Evolutionary conservation across 92 coral and sea anemone genomes (phyloP).

Genomic region (Chrysogorgia sp.): DNA sequence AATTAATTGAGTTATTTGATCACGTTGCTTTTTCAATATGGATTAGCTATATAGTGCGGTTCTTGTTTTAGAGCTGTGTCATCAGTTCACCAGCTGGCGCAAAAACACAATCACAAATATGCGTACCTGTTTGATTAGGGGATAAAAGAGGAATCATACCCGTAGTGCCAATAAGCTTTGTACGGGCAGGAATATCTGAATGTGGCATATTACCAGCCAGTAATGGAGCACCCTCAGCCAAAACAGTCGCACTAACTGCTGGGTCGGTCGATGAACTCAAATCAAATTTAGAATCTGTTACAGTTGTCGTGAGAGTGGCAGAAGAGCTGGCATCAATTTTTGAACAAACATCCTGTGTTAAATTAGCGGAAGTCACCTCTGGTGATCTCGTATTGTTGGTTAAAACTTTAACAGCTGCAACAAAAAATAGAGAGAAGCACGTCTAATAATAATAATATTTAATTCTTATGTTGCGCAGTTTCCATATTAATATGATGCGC

Average conservation of each 20-base stretch:
- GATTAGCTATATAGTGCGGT: too few species aligned
- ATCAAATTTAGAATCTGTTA: constrained; percentile 66
- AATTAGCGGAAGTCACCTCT: neutral
- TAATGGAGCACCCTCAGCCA: constrained; percentile 25
- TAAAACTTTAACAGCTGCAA: constrained; percentile 74
- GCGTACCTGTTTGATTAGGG: constrained; percentile 32
- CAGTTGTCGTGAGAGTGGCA: constrained; percentile 49
- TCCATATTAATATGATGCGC: too few species aligned
- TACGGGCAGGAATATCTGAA: neutral
- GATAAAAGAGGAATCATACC: constrained; percentile 36
- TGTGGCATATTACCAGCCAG: constrained; percentile 3
- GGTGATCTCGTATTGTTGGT: constrained; percentile 62
- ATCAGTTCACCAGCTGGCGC: neutral
- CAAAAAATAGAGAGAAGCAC: neutral
- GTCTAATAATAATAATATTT: neutral
- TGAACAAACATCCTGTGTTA: constrained; percentile 27
- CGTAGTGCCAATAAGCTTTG: constrained; percentile 1
- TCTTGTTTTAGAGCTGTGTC: neutral
- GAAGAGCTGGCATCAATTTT: constrained; percentile 33
- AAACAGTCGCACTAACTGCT: constrained; percentile 43
- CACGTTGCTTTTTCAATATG: too few species aligned
- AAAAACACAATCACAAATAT: neutral
- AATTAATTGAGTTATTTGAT: too few species aligned
- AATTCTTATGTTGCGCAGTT: too few species aligned
- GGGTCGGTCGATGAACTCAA: constrained; percentile 61